Evolutionary conservation across 2,113 vertebrate genomes (phyloP).

Genomic region (Taurulus bubalis): DNA sequence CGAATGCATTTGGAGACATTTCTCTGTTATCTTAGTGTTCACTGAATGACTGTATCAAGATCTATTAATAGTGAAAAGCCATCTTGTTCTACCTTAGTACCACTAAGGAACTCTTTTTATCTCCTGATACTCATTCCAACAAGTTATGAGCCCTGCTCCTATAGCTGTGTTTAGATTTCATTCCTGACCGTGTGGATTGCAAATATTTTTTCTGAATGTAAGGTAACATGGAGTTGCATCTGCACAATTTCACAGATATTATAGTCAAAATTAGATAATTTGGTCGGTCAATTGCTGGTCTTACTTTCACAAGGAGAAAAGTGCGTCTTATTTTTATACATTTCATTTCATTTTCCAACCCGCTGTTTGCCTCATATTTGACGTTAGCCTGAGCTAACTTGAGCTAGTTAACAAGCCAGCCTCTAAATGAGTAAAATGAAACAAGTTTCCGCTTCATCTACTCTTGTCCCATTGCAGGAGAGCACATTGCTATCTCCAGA

Average conservation of each 20-base stretch:
- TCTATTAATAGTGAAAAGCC: neutral
- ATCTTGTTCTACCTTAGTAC: neutral
- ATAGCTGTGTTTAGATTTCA: neutral
- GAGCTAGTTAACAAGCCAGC: neutral
- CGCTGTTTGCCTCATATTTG: neutral
- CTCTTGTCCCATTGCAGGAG: neutral
- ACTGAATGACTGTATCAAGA: neutral
- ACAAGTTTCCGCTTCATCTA: neutral
- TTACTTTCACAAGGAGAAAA: neutral
- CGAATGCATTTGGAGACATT: neutral
- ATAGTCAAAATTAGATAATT: neutral
- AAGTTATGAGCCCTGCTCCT: neutral
- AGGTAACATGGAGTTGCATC: neutral
- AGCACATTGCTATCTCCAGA: neutral
- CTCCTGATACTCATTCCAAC: neutral
- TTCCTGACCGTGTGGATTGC: neutral
- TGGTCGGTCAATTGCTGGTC: neutral
- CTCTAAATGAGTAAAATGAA: neutral
- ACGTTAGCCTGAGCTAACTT: neutral
- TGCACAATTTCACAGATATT: neutral
- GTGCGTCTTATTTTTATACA: neutral
- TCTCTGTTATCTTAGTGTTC: neutral
- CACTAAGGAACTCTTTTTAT: neutral
- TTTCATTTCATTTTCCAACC: neutral
- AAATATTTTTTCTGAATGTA: neutral